Conservation (phyloP, 2,797 vertebrate species). For the Galagoides demidoff region DNA sequence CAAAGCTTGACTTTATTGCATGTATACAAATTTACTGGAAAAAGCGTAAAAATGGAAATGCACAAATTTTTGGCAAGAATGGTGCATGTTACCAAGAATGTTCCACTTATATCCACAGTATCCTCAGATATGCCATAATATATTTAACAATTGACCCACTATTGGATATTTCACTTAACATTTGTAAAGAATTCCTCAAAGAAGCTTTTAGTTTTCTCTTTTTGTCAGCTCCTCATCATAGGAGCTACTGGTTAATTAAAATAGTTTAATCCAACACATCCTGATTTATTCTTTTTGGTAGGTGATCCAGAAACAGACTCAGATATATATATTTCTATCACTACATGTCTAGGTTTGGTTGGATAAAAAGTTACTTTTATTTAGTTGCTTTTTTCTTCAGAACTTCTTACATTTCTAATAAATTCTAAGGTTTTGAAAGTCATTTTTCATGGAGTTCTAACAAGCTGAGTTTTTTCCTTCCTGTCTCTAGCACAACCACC, state of each 20-base stretch:
- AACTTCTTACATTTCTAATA: not conserved
- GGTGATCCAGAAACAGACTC: not conserved
- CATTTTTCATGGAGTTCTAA: not conserved
- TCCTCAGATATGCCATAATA: not conserved
- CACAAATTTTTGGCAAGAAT: not conserved
- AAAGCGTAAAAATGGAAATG: not conserved
- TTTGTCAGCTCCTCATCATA: not conserved
- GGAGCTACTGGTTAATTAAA: not conserved
- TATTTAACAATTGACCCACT: not conserved
- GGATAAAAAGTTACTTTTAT: not conserved
- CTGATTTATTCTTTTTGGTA: not conserved
- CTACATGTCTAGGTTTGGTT: not conserved
- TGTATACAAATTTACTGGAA: not conserved
- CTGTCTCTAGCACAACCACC: not conserved
- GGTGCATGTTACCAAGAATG: not conserved
- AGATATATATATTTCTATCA: not conserved
- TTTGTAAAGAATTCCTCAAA: not conserved
- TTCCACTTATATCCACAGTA: not conserved
- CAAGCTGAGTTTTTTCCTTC: not conserved
- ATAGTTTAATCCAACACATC: not conserved
- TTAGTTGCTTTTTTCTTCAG: not conserved
- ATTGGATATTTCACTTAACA: not conserved
- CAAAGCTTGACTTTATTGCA: too few relatives aligned
- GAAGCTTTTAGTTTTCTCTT: not conserved
- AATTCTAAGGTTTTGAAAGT: conserved; percentile 30